These are phyloP conservation scores for Neoascia interrupta DNA, from an alignment of 2,888 invertebrate genomes.

Conservation along the genomic window DNA sequence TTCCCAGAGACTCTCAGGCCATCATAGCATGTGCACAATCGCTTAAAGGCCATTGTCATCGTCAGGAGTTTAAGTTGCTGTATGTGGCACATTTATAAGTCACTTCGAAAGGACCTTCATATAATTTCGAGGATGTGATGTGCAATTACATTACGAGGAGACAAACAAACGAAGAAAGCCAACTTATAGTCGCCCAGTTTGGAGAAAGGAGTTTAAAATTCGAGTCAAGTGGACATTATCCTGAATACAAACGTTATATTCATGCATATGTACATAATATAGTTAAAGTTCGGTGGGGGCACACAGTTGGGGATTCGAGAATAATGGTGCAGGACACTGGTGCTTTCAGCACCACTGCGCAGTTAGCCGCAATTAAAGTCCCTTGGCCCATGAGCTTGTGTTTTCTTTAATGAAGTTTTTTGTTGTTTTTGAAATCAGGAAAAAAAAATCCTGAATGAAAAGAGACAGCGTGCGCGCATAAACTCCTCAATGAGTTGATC, in stretches of 20 bases:
- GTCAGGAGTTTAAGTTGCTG: neutral
- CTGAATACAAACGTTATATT: conserved; percentile 56
- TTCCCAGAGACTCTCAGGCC: conserved; percentile 7
- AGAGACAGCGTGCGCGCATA: conserved; percentile 24
- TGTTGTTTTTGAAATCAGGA: conserved; percentile 44
- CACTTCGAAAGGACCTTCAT: conserved; percentile 30
- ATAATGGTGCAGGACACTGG: conserved; percentile 45
- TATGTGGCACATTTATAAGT: conserved; percentile 23
- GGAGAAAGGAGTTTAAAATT: conserved; percentile 34
- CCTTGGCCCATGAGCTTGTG: conserved; percentile 24
- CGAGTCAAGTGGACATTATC: conserved; percentile 64
- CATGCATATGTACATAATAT: neutral
- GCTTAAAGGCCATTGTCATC: conserved; percentile 36
- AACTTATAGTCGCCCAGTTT: neutral
- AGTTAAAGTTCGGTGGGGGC: neutral
- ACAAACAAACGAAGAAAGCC: neutral
- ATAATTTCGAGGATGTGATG: conserved; percentile 32
- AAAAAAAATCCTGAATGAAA: no score
- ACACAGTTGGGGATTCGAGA: conserved; percentile 34
- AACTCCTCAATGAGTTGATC: conserved; percentile 64
- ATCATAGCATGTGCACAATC: conserved; percentile 7
- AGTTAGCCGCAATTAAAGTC: conserved; percentile 68
- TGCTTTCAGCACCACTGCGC: conserved; percentile 33
- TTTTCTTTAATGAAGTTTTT: neutral
- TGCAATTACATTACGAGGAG: conserved; percentile 45